Base-by-base conservation (phyloP, 1,140 invertebrate species). In the Penaeus chinensis region DNA sequence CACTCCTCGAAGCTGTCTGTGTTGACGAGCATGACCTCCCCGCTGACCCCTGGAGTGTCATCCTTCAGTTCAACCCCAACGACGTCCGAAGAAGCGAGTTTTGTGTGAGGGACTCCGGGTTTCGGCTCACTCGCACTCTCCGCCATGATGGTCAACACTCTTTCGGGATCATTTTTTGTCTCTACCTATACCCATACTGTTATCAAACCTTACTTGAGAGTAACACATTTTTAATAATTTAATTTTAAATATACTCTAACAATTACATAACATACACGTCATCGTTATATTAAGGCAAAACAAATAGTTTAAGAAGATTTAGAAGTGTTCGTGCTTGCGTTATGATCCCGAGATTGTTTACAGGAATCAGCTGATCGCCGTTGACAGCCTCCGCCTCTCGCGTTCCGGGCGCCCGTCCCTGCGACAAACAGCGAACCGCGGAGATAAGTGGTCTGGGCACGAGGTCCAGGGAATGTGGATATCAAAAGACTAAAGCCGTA, bases 1-100 rank as follows among this genome's bases (percentile, higher is more conserved):
- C 85, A 87, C 69, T 87, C 85, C 69, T 87, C 85, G n/a, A 87
- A 87, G 61, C 85, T 87, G 80, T 87, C 85, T 10, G 85, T 87
- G 69, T 87, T 87, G 60, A 87, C 85, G 42, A 87, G 80, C 85
- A 87, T 87, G 16, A 87, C 80, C 80, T 87, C 85, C 13, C 85
- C 85, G 69, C 85, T 87, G 22, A 87, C 80, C 42, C 85, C 85
- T 0, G 85, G 85, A 32, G 85, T 87, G 62, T 82, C 85, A 82
- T 87, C 85, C 42, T 87, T 87, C 47, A 87, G n/a, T n/a, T 76
- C 85, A 16, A 76, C 79, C 1, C 69, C 85, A 20, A 87, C 85
- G 65, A 54, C 85, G 18, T 87, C 85, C 8, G 18, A 47, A 32
- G 54, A 37, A n/a, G 79, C 4, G 13, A 47, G 18, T 11, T 60